Conservation (phyloP, 2,888 invertebrate genomes). For the Dolichopus griseipennis region DNA sequence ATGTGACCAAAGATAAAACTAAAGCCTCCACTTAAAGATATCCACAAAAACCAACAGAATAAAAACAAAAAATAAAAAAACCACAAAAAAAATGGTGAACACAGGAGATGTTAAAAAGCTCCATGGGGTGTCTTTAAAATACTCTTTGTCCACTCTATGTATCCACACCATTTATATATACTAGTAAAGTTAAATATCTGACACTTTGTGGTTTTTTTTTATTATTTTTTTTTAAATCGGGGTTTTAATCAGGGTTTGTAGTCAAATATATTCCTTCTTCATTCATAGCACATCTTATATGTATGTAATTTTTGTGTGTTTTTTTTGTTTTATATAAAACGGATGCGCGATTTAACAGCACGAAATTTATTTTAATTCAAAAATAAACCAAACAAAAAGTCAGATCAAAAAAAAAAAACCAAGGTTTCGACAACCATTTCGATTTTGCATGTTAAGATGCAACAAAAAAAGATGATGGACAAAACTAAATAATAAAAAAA, state of each 20-base stretch:
- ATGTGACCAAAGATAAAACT: no score
- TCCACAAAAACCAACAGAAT: background rate
- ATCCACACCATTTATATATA: no score
- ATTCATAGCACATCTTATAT: no score
- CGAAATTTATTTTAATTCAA: constrained; percentile 1
- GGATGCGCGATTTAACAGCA: constrained; percentile 6
- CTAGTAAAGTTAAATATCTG: background rate
- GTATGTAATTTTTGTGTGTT: no score
- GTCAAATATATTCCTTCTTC: no score
- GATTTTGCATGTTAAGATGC: background rate
- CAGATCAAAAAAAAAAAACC: background rate
- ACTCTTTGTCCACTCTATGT: background rate
- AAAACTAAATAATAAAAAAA: no score
- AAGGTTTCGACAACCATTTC: background rate
- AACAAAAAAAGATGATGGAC: background rate
- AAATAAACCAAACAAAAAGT: background rate
- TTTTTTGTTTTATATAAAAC: background rate
- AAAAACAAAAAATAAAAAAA: background rate
- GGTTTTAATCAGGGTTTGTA: no score
- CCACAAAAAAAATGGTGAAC: background rate
- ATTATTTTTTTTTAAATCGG: background rate
- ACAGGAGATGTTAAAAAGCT: constrained; percentile 1
- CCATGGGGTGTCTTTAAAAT: background rate
- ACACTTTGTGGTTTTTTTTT: background rate
- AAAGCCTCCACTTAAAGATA: no score